These are phyloP conservation scores for Melanostigma gelatinosum DNA, from an alignment of 2,113 vertebrate genomes.

Conservation along the genomic window DNA sequence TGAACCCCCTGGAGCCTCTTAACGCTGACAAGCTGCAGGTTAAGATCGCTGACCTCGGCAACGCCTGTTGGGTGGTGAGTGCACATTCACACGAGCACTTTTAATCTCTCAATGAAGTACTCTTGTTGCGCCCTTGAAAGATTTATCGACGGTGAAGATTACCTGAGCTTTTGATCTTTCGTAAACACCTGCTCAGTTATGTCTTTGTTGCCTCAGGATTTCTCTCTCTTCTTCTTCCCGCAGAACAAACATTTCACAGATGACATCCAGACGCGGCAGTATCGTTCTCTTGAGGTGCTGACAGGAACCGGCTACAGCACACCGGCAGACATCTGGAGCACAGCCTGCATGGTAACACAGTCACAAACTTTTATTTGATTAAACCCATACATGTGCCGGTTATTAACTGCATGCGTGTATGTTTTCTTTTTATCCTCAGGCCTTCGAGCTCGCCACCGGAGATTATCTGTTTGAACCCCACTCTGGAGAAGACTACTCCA, in stretches of 20 bases:
- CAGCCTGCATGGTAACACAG: slow-evolving; percentile 92
- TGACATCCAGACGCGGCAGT: slow-evolving; percentile 97
- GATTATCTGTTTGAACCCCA: slow-evolving; percentile 98
- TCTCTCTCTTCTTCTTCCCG: slow-evolving; percentile 27
- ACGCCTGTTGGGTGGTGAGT: slow-evolving; percentile 99
- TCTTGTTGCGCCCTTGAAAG: not conserved
- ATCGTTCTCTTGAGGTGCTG: slow-evolving; percentile 94
- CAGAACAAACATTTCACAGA: slow-evolving; percentile 98
- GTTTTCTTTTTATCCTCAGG: slow-evolving; percentile 77
- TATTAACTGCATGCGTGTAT: not conserved
- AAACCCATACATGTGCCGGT: not conserved
- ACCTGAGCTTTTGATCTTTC: not conserved
- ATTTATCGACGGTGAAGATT: not conserved
- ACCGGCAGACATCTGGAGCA: slow-evolving; percentile 99
- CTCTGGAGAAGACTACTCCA: slow-evolving; percentile 95
- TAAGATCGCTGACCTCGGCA: slow-evolving; percentile 98
- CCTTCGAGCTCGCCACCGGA: slow-evolving; percentile 95
- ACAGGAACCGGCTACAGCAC: slow-evolving; percentile 94
- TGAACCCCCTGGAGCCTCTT: slow-evolving; percentile 94
- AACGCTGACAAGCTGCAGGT: slow-evolving; percentile 96
- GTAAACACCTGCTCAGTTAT: not conserved
- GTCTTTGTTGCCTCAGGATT: not conserved
- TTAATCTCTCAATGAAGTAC: not conserved
- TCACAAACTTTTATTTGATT: not conserved
- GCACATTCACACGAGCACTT: not conserved